Percentiles rank a stretch among this genome's conserved stretches.
Conservation (phyloP, 2,888 invertebrate species). For the Proisotoma minuta region DNA sequence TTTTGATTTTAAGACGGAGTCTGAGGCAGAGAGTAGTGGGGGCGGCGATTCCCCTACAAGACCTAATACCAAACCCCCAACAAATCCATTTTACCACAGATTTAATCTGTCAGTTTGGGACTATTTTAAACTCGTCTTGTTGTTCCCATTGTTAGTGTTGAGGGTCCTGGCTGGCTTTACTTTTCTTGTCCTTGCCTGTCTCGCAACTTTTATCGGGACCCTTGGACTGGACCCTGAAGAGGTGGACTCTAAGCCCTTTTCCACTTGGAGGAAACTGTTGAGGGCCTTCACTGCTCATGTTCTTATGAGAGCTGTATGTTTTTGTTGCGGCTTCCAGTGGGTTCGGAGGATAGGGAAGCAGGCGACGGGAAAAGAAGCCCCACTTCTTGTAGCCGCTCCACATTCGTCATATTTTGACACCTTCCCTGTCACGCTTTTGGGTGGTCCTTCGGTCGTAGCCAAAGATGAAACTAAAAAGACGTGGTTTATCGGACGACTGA, state of each 20-base stretch:
- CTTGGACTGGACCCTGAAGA: conserved; percentile 76
- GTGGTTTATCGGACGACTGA: conserved; percentile 85
- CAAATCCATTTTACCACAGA: conserved; percentile 27
- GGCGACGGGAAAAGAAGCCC: conserved; percentile 70
- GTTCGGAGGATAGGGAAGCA: conserved; percentile 71
- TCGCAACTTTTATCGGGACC: conserved; percentile 75
- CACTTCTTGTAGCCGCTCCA: conserved; percentile 70
- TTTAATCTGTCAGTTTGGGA: conserved; percentile 19
- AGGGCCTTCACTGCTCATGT: conserved; percentile 28
- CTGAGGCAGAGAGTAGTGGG: conserved; percentile 7
- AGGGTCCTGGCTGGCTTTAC: conserved; percentile 69
- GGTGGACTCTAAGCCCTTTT: conserved; percentile 68
- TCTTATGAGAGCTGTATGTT: conserved; percentile 63
- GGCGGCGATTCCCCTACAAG: neutral
- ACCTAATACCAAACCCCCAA: conserved; percentile 5
- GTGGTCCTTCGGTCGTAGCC: conserved; percentile 79
- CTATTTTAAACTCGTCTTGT: conserved; percentile 61
- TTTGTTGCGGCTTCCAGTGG: conserved; percentile 75
- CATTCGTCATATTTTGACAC: conserved; percentile 84
- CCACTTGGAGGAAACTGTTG: too few relatives aligned
- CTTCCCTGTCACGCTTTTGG: conserved; percentile 36
- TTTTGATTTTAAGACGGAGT: conserved; percentile 11
- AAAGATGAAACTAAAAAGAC: conserved; percentile 76
- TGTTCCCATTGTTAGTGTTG: conserved; percentile 75
- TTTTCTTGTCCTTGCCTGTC: conserved; percentile 76